phyloP scores from a whole-genome alignment of 1,140 invertebrate genomes.

The Drosophila albomicans region DNA sequence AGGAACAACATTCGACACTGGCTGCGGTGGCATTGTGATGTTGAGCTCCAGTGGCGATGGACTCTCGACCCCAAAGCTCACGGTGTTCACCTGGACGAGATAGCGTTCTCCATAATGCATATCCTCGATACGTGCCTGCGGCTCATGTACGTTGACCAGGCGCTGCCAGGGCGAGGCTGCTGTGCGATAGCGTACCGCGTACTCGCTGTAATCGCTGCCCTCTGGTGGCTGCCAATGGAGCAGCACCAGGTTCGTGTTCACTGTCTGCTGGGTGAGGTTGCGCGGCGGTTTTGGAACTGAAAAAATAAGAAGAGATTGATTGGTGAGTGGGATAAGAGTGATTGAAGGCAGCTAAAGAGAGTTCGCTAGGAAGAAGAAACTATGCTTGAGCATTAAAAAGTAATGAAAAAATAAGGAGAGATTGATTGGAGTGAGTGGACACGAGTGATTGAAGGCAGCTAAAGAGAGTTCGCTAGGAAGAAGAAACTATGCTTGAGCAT shows the following conservation, averaged over 20 bases:
- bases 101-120: conserved; percentile 96
- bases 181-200: conserved; percentile 92
- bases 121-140: conserved; percentile 92
- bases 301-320: neutral
- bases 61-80: conserved; percentile 93
- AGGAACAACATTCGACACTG: conserved; percentile 91
- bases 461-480: too few relatives aligned
- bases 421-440: neutral
- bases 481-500: too few relatives aligned
- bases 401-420: conserved; percentile 64
- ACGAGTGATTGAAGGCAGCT: too few relatives aligned
- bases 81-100: conserved; percentile 93
- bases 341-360: too few relatives aligned
- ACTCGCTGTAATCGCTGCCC: conserved; percentile 91
- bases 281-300: conserved; percentile 93
- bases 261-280: conserved; percentile 92
- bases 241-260: conserved; percentile 91
- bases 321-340: too few relatives aligned
- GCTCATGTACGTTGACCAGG: conserved; percentile 87
- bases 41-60: conserved; percentile 90
- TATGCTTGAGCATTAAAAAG: too few relatives aligned
- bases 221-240: conserved; percentile 92
- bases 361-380: too few relatives aligned
- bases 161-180: conserved; percentile 89
- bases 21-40: conserved; percentile 94